phyloP scores from a whole-genome alignment of 2,797 vertebrate species.

The Acanthurus leucopareius region DNA sequence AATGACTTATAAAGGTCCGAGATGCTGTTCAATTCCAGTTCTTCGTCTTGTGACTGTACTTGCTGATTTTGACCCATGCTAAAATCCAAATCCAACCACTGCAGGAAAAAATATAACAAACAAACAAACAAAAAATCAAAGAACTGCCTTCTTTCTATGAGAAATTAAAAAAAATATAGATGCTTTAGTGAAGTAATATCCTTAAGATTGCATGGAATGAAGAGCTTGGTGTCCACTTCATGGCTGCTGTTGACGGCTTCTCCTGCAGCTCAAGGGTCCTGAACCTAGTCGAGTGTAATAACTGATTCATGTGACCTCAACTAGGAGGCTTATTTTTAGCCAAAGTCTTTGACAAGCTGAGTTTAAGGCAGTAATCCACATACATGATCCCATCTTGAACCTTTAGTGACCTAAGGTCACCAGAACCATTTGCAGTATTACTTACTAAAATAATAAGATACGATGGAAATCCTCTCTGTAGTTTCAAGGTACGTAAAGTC shows the following conservation, averaged over 20 bases:
- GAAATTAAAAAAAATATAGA: not conserved
- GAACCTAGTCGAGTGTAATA: not conserved
- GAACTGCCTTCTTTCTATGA: not conserved
- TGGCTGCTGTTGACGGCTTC: not conserved
- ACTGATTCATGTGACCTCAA: constrained; percentile 32
- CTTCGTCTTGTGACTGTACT: constrained; percentile 9
- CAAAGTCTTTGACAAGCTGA: constrained; percentile 15
- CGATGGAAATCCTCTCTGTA: too few species aligned
- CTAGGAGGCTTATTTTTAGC: constrained; percentile 54
- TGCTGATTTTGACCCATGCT: constrained; percentile 61
- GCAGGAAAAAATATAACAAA: not conserved
- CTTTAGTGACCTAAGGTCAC: constrained; percentile 8
- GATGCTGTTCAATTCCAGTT: constrained; percentile 63
- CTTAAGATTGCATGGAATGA: not conserved
- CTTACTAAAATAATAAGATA: constrained; percentile 4
- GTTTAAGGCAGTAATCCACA: constrained; percentile 60
- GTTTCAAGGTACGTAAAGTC: too few species aligned
- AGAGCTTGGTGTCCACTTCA: not conserved
- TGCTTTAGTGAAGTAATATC: not conserved
- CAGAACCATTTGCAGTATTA: not conserved
- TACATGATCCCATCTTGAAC: constrained; percentile 49
- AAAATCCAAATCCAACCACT: not conserved
- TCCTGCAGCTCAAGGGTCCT: not conserved
- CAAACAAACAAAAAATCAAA: too few species aligned
- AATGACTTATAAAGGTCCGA: constrained; percentile 73